These are phyloP conservation scores for Lineus longissimus DNA, from an alignment of 1,140 invertebrate species.

Conservation along the genomic window DNA sequence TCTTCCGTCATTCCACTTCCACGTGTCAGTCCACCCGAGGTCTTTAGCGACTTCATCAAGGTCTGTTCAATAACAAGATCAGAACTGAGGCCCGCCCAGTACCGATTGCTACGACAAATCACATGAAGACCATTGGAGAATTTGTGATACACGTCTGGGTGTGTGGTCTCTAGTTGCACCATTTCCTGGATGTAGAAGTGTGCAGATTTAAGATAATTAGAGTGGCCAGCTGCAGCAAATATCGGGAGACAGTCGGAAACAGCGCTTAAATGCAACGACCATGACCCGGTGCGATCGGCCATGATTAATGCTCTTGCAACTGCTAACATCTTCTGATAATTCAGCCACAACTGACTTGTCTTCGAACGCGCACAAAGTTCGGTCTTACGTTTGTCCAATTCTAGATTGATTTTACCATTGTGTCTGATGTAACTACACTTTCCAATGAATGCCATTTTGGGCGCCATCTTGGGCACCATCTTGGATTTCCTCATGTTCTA, in stretches of 20 bases:
- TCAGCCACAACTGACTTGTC: conserved; percentile 22
- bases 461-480: no score
- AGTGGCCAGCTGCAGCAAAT: conserved; percentile 53
- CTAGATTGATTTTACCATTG: not conserved
- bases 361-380: not conserved
- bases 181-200: conserved; percentile 55
- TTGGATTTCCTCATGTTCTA: no score
- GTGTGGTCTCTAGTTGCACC: conserved; percentile 27
- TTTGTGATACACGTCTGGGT: conserved; percentile 25
- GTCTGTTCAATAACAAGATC: no score
- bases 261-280: conserved; percentile 16
- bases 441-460: no score
- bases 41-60: not conserved
- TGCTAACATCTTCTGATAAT: conserved; percentile 31
- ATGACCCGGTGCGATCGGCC: conserved; percentile 32
- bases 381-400: not conserved
- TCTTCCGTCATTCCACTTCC: conserved; percentile 27
- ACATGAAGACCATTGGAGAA: conserved; percentile 22
- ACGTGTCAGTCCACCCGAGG: no score
- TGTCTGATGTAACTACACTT: no score
- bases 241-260: conserved; percentile 47
- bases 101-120: not conserved
- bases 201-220: conserved; percentile 53
- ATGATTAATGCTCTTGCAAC: conserved; percentile 26
- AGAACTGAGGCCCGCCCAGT: not conserved